Evolutionary conservation across 2,113 vertebrate species (phyloP), one percentile per base, ranked within the genome.

Genomic region (Clarias gariepinus): DNA sequence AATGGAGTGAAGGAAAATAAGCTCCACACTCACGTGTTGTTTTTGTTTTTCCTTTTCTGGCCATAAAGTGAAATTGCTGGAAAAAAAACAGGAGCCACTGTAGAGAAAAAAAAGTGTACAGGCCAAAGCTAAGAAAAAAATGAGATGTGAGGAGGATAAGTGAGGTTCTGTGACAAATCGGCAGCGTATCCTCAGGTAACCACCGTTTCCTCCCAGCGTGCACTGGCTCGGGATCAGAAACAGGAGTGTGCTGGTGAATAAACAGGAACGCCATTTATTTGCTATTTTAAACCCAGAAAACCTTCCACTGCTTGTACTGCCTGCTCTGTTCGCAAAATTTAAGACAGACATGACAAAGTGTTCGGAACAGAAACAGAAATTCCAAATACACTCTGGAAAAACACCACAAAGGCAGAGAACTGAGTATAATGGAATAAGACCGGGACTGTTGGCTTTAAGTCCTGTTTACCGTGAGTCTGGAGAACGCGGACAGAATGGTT

Each of bases 11-110:
- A 68, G 61, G 68, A 55, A 79, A 85, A 85, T 53, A 66, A 66
- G n/a, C 60, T n/a, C 5, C 21, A n/a, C 5, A 6, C 36, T 81
- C 53, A 78, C 33, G 30, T 88, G 73, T 55, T 88, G 63, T 86
- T 85, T 76, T 36, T 86, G 23, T 81, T 58, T 28, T 73, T 85
- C 77, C 68, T 64, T 81, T 82, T 83, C 55, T 76, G 77, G 25
- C 77, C 86, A 69, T 63, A 68, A 88, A 87, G 69, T 47, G 52
- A 88, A 89, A 88, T 81, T 81, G 15, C 58, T 55, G 66, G 80
- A 86, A 86, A 88, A 1, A 79, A 82, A 28, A 30, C 79, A 86
- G 77, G 52, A 82, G 86, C 74, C 86, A 73, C 77, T 63, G 53
- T 79, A 88, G 15, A 66, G 81, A 19, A 66, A 52, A 28, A 82